phyloP scores from a whole-genome alignment of 1,140 invertebrate genomes.

The Trigoniulus corallinus region DNA sequence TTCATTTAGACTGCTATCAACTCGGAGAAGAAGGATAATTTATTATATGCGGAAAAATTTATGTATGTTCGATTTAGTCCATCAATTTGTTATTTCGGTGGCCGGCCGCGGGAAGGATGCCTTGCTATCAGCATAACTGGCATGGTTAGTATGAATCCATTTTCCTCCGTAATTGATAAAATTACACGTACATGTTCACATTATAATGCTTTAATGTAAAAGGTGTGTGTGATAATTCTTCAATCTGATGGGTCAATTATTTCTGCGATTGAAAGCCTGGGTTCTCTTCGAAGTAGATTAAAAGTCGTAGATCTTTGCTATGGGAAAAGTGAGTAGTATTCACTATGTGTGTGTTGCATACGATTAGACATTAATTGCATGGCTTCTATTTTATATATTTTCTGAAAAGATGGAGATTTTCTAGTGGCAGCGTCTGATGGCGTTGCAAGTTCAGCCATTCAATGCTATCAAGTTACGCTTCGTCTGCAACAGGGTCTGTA shows the following conservation, averaged over 20 bases:
- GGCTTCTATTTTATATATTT: slow-evolving; percentile 6
- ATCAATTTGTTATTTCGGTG: slow-evolving; percentile 69
- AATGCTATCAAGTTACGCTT: slow-evolving; percentile 50
- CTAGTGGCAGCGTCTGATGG: slow-evolving; percentile 54
- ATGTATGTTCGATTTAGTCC: slow-evolving; percentile 53
- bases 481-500: slow-evolving; percentile 21
- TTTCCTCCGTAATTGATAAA: slow-evolving; percentile 5
- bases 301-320: slow-evolving; percentile 55
- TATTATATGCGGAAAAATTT: slow-evolving; percentile 70
- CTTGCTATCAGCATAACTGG: slow-evolving; percentile 67
- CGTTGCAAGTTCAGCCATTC: slow-evolving; percentile 45
- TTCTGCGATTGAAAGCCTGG: slow-evolving; percentile 43
- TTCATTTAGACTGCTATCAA: slow-evolving; percentile 34
- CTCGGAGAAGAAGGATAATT: slow-evolving; percentile 60
- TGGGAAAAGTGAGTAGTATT: slow-evolving; percentile 38
- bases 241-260: slow-evolving; percentile 9
- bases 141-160: slow-evolving; percentile 33
- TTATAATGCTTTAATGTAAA: background rate
- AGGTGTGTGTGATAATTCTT: slow-evolving; percentile 14
- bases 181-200: background rate
- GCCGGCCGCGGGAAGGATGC: slow-evolving; percentile 59
- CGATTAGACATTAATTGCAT: slow-evolving; percentile 18
- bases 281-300: slow-evolving; percentile 50
- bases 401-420: slow-evolving; percentile 49
- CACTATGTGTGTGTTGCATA: slow-evolving; percentile 6